phyloP scores from a whole-genome alignment of 1,140 invertebrate genomes.

The Achroia grisella region DNA sequence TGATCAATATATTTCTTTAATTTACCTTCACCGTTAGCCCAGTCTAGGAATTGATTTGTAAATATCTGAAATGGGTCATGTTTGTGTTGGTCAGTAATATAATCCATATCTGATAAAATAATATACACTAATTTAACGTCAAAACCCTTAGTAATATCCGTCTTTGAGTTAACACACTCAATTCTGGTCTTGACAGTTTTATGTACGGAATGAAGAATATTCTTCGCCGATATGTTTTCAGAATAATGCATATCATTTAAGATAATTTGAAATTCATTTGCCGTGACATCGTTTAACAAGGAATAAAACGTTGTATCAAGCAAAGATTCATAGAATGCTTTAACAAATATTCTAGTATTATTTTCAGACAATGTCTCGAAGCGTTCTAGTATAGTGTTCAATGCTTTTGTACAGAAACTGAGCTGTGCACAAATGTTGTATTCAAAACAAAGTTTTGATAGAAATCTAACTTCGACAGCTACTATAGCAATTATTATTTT shows the following conservation, averaged over 20 bases:
- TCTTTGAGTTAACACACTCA: slow-evolving; percentile 16
- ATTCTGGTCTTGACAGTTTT: slow-evolving; percentile 28
- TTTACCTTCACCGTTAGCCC: slow-evolving; percentile 18
- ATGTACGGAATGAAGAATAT: slow-evolving; percentile 27
- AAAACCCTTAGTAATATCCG: slow-evolving; percentile 13
- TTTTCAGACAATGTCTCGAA: slow-evolving; percentile 26
- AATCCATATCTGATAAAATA: slow-evolving; percentile 52
- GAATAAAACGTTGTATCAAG: slow-evolving; percentile 31
- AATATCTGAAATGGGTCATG: slow-evolving; percentile 28
- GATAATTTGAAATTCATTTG: slow-evolving; percentile 40
- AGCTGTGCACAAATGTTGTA: slow-evolving; percentile 33
- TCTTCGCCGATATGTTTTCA: slow-evolving; percentile 25
- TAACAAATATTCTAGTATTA: slow-evolving; percentile 23
- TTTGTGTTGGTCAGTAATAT: slow-evolving; percentile 27
- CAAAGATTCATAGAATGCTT: slow-evolving; percentile 26
- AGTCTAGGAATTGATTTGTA: slow-evolving; percentile 25
- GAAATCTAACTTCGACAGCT: slow-evolving; percentile 37
- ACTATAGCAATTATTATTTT: slow-evolving; percentile 34
- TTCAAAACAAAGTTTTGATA: slow-evolving; percentile 32
- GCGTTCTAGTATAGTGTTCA: slow-evolving; percentile 25
- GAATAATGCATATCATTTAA: slow-evolving; percentile 43
- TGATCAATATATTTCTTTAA: slow-evolving; percentile 1
- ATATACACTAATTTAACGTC: slow-evolving; percentile 35
- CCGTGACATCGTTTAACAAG: slow-evolving; percentile 21
- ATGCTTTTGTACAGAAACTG: slow-evolving; percentile 26